These are phyloP conservation scores for Phenacoccus solenopsis DNA, from an alignment of 1,140 invertebrate species.

Conservation along the genomic window DNA sequence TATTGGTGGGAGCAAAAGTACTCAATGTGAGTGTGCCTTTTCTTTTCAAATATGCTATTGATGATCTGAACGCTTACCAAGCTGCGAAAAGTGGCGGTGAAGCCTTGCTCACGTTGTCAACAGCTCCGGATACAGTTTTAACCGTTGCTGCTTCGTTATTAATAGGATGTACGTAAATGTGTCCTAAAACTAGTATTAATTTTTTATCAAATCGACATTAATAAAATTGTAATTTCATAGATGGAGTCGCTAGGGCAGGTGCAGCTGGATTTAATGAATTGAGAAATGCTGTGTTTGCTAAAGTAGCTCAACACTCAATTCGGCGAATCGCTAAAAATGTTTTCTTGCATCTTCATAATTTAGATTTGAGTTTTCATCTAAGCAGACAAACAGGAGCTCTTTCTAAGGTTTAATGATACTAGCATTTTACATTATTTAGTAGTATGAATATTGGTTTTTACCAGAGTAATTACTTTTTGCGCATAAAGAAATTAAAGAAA, in stretches of 20 bases:
- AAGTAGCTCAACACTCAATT: constrained; percentile 96
- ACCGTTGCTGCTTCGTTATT: constrained; percentile 66
- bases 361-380: constrained; percentile 92
- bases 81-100: constrained; percentile 34
- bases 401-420: constrained; percentile 46
- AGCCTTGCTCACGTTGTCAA: constrained; percentile 47
- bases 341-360: constrained; percentile 90
- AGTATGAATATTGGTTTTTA: too few relatives aligned
- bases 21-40: constrained; percentile 93
- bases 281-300: constrained; percentile 94
- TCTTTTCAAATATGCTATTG: constrained; percentile 87
- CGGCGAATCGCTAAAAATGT: constrained; percentile 87
- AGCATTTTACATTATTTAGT: too few relatives aligned
- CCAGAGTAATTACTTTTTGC: too few relatives aligned
- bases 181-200: background rate
- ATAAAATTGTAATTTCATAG: constrained; percentile 39
- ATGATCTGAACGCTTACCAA: constrained; percentile 63
- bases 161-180: constrained; percentile 68
- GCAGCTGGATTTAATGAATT: constrained; percentile 91
- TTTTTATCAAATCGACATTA: background rate
- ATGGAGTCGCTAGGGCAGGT: constrained; percentile 82
- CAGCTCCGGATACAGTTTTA: constrained; percentile 55
- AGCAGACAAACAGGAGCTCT: constrained; percentile 83
- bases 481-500: too few relatives aligned
- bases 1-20: constrained; percentile 69